Conservation (phyloP, 2,888 invertebrate genomes). For the Andricus quercusramuli region DNA sequence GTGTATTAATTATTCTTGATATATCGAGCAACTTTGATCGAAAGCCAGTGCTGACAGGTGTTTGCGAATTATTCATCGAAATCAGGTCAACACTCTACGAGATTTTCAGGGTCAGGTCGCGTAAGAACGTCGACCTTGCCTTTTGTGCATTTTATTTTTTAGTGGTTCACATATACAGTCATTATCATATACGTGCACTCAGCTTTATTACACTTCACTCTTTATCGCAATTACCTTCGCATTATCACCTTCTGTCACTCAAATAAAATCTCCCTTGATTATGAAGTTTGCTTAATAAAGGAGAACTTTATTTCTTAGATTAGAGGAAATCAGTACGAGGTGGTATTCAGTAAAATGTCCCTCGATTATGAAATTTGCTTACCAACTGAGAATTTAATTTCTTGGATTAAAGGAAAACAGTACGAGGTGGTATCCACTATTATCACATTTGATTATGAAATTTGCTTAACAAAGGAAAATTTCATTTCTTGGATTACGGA, state of each 20-base stretch:
- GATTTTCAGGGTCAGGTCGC: conserved; percentile 42
- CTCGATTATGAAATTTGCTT: too few relatives aligned
- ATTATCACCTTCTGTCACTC: background rate
- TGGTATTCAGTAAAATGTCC: too few relatives aligned
- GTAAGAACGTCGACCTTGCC: conserved; percentile 34
- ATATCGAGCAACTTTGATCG: conserved; percentile 1
- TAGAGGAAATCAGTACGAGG: too few relatives aligned
- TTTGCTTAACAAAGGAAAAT: too few relatives aligned
- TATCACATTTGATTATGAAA: too few relatives aligned
- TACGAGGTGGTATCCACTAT: too few relatives aligned
- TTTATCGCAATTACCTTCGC: conserved; percentile 4
- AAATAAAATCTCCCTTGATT: conserved; percentile 6
- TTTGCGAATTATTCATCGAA: conserved; percentile 45
- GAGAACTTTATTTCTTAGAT: background rate
- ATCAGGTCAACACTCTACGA: conserved; percentile 39
- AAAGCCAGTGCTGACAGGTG: conserved; percentile 46
- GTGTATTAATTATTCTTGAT: conserved; percentile 44
- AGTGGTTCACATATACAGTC: conserved; percentile 12
- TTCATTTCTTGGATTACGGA: too few relatives aligned
- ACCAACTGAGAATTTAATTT: too few relatives aligned
- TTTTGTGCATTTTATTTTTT: conserved; percentile 33
- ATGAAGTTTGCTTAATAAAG: background rate
- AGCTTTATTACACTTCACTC: conserved; percentile 10
- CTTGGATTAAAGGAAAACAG: too few relatives aligned
- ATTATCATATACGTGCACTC: conserved; percentile 13